Conservation (phyloP, 1,140 invertebrate genomes). For the Caerostris darwini region DNA sequence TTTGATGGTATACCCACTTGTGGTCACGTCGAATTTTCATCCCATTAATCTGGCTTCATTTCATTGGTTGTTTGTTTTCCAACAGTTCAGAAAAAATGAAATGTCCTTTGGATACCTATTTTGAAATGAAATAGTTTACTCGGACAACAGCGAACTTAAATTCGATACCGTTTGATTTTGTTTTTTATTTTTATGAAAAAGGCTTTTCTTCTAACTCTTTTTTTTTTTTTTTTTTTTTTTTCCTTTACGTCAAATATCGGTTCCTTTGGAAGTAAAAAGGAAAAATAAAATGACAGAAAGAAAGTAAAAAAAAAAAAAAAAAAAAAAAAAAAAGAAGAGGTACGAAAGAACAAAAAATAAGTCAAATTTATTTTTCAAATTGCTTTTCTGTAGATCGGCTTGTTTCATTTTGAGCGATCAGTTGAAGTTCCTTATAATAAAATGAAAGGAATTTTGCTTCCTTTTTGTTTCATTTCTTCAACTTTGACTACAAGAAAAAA, state of each 20-base stretch:
- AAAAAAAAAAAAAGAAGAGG: not conserved
- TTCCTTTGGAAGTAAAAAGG: not conserved
- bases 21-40: constrained; percentile 73
- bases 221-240: not conserved
- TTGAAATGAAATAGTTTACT: constrained; percentile 72
- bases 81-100: constrained; percentile 54
- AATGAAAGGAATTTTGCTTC: constrained; percentile 52
- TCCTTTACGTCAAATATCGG: constrained; percentile 52
- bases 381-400: constrained; percentile 52
- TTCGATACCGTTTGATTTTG: constrained; percentile 15
- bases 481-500: not conserved
- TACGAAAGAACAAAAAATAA: constrained; percentile 1
- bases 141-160: constrained; percentile 47
- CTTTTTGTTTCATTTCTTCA: not conserved
- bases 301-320: constrained; percentile 12
- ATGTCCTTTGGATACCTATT: constrained; percentile 70
- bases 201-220: not conserved
- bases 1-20: constrained; percentile 19
- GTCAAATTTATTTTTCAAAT: constrained; percentile 70
- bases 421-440: constrained; percentile 60
- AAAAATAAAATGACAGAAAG: constrained; percentile 1
- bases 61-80: constrained; percentile 61
- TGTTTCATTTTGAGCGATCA: constrained; percentile 68
- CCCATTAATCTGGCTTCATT: constrained; percentile 69
- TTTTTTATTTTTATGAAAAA: not conserved